Base-by-base conservation (phyloP, 2,113 vertebrate species). In the Willisornis vidua region DNA sequence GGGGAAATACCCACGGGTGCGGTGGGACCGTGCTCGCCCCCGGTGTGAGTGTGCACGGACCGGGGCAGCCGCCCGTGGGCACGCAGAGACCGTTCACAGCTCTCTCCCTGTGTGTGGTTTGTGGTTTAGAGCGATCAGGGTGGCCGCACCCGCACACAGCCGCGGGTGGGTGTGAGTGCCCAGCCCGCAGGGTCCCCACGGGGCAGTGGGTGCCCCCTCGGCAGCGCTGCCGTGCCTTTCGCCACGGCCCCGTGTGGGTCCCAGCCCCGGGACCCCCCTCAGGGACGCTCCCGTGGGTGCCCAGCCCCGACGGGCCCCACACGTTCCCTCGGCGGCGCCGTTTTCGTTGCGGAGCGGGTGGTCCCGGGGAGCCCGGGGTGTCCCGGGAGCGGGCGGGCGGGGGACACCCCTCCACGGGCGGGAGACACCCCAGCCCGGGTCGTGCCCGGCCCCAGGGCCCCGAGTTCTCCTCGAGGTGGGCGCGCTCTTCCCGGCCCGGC, bases 241-340 rank as follows among this genome's bases (percentile, higher is more conserved):
- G 15, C 33, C 58, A 19, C 71, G 10, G n/a, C 11, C n/a, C 12
- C 19, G 45, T 4, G 52, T 31, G 49, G 43, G 35, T 72, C 2
- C 7, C 43, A 9, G 46, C 2, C n/a, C 14, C 45, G 5, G 18
- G 8, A 17, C 4, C 74, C 23, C 28, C n/a, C 17, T 31, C 19
- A 63, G 20, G 63, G 62, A 23, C 68, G 25, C 23, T 18, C 5
- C 49, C 2, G 15, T 2, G 23, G n/a, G 39, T 71, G 11, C 11
- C 17, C 74, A 20, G 4, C 2, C 28, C 33, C 16, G 13, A 3
- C 7, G 20, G 55, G 39, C 0, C 2, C 25, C 70, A 11, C 28
- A 8, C 19, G 19, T 20, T 52, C 3, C 61, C 10, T 22, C 10
- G 19, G 25, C 6, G 19, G 70, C 6, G 9, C 70, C 12, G 59